Percentiles rank a stretch among this genome's conserved stretches.
phyloP scores from a whole-genome alignment of 2,113 vertebrate genomes.

The Notothenia coriiceps region DNA sequence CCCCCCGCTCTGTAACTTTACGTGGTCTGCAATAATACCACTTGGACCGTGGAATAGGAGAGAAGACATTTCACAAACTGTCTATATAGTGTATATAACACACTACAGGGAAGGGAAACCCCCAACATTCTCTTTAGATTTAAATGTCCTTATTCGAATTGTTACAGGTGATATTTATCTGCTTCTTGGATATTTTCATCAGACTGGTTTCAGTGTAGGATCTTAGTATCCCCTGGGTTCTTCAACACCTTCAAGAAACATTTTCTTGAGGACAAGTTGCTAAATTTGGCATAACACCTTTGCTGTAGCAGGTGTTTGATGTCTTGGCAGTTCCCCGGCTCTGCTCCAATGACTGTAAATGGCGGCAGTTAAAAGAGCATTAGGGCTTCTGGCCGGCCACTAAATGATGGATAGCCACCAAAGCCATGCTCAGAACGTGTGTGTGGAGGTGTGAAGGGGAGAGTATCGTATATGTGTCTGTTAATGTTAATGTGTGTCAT shows the following conservation, averaged over 20 bases:
- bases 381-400: conserved; percentile 57
- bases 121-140: background rate
- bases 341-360: conserved; percentile 66
- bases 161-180: background rate
- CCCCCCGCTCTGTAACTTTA: too few relatives aligned
- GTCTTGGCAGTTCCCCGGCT: conserved; percentile 22
- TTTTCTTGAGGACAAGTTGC: conserved; percentile 9
- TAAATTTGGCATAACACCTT: conserved; percentile 54
- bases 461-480: conserved; percentile 20
- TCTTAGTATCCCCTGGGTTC: background rate
- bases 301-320: conserved; percentile 56
- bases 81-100: too few relatives aligned
- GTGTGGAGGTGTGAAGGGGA: conserved; percentile 47
- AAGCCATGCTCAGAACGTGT: conserved; percentile 15
- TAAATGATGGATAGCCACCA: conserved; percentile 67
- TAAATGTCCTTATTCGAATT: conserved; percentile 23
- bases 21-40: too few relatives aligned
- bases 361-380: conserved; percentile 77
- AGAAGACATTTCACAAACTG: too few relatives aligned
- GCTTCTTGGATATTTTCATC: background rate
- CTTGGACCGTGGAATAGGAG: too few relatives aligned
- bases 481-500: conserved; percentile 29
- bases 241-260: conserved; percentile 27
- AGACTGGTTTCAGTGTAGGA: background rate
- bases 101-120: too few relatives aligned